These are phyloP conservation scores for Stictonetta naevosa DNA, from an alignment of 2,113 vertebrate species.

Conservation along the genomic window DNA sequence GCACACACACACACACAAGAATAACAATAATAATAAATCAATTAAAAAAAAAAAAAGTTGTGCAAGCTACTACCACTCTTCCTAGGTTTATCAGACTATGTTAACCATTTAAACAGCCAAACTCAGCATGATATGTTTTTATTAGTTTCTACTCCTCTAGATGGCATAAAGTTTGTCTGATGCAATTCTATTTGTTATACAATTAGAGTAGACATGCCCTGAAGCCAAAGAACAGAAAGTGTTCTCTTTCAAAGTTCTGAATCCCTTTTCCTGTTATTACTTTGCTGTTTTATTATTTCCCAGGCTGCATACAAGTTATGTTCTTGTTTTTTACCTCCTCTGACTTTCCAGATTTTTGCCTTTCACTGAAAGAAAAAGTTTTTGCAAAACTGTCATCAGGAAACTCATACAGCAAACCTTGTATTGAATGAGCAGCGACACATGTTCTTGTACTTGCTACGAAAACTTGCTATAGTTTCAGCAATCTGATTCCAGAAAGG, in stretches of 20 bases:
- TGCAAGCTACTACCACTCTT: background rate
- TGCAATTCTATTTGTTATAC: background rate
- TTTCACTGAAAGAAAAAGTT: background rate
- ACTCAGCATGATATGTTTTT: background rate
- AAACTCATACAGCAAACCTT: background rate
- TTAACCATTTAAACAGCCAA: background rate
- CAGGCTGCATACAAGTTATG: background rate
- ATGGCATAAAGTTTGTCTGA: background rate
- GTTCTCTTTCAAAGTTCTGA: background rate
- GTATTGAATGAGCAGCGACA: background rate
- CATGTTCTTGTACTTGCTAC: background rate
- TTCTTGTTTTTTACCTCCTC: background rate
- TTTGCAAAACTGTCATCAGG: background rate
- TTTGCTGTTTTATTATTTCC: background rate
- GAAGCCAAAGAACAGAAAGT: background rate
- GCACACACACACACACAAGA: background rate
- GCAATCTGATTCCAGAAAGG: background rate
- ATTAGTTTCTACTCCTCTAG: background rate
- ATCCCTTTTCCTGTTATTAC: background rate
- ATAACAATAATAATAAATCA: background rate
- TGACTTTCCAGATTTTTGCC: background rate
- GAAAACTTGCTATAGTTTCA: background rate
- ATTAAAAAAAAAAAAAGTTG: background rate
- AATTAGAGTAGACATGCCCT: background rate
- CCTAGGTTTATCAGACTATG: background rate